Evolutionary conservation across 92 coral and sea anemone genomes (phyloP).

Genomic region (Phenganax stokvisi): DNA sequence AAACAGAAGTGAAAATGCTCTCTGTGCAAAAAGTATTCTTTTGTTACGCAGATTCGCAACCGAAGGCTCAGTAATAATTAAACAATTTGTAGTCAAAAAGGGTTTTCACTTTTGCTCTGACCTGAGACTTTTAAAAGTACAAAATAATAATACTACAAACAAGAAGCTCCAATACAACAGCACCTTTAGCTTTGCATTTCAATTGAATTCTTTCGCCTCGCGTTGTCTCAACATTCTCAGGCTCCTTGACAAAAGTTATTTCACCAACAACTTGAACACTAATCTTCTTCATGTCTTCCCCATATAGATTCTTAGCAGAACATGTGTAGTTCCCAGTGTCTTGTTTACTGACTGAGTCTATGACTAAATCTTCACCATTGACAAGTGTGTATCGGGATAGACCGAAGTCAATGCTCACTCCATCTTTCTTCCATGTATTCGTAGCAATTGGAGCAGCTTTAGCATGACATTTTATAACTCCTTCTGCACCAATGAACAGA

Average conservation of each 20-base stretch:
- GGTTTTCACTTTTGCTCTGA: too few species aligned
- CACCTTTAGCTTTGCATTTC: constrained; percentile 27
- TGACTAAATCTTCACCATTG: constrained; percentile 12
- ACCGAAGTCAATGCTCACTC: constrained; percentile 2
- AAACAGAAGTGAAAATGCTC: too few species aligned
- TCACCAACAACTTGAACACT: constrained; percentile 51
- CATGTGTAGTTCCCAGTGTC: constrained; percentile 62
- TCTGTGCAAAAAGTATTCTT: too few species aligned
- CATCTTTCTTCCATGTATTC: constrained; percentile 48
- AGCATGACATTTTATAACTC: constrained; percentile 56
- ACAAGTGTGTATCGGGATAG: constrained; percentile 7
- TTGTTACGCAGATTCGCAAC: too few species aligned
- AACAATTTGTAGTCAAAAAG: too few species aligned
- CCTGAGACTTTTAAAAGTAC: too few species aligned
- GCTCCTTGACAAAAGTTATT: constrained; percentile 14
- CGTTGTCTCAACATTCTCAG: neutral
- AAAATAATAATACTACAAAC: too few species aligned
- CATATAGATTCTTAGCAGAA: constrained; percentile 46
- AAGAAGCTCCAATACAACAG: neutral
- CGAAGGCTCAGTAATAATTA: too few species aligned
- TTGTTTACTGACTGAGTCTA: constrained; percentile 19
- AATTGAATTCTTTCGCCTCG: neutral
- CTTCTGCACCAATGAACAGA: constrained; percentile 55
- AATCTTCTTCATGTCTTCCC: constrained; percentile 35
- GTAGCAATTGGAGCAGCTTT: constrained; percentile 70